Conservation (phyloP, 1,140 invertebrate species). For the Dendrolimus punctatus region DNA sequence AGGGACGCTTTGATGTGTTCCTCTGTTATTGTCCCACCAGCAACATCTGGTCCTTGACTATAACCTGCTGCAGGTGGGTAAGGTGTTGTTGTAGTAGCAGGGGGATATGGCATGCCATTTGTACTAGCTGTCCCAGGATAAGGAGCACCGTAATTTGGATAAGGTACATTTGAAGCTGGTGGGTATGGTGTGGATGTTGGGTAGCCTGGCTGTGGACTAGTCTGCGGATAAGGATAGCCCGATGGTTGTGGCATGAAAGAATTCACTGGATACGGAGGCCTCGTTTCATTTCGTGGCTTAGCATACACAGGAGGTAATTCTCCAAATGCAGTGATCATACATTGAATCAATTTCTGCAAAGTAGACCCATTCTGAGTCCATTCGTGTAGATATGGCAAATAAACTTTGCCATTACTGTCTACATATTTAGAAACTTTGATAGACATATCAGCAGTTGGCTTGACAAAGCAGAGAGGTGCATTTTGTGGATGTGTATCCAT, state of each 20-base stretch:
- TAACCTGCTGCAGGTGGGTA: slow-evolving; percentile 60
- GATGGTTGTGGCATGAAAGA: slow-evolving; percentile 77
- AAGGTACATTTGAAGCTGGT: slow-evolving; percentile 49
- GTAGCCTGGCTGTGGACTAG: slow-evolving; percentile 48
- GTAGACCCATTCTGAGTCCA: slow-evolving; percentile 92
- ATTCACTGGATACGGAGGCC: slow-evolving; percentile 76
- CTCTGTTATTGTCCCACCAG: slow-evolving; percentile 90
- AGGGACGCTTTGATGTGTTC: slow-evolving; percentile 96
- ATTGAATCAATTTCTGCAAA: slow-evolving; percentile 88
- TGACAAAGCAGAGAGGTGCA: slow-evolving; percentile 98
- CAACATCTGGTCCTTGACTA: slow-evolving; percentile 54
- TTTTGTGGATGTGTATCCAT: slow-evolving; percentile 98
- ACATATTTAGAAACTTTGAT: slow-evolving; percentile 96
- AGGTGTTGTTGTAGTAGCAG: slow-evolving; percentile 44
- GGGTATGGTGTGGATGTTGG: slow-evolving; percentile 50
- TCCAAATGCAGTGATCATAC: slow-evolving; percentile 95
- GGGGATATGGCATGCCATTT: slow-evolving; percentile 45
- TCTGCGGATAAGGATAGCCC: slow-evolving; percentile 47
- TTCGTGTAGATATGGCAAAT: slow-evolving; percentile 96
- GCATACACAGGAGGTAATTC: slow-evolving; percentile 96
- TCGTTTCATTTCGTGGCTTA: slow-evolving; percentile 73
- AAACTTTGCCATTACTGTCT: slow-evolving; percentile 96
- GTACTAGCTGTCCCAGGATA: slow-evolving; percentile 49
- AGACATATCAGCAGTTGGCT: slow-evolving; percentile 95
- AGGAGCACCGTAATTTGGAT: slow-evolving; percentile 49